phyloP scores from a whole-genome alignment of 1,140 invertebrate genomes.

The Tetragnatha versicolor region DNA sequence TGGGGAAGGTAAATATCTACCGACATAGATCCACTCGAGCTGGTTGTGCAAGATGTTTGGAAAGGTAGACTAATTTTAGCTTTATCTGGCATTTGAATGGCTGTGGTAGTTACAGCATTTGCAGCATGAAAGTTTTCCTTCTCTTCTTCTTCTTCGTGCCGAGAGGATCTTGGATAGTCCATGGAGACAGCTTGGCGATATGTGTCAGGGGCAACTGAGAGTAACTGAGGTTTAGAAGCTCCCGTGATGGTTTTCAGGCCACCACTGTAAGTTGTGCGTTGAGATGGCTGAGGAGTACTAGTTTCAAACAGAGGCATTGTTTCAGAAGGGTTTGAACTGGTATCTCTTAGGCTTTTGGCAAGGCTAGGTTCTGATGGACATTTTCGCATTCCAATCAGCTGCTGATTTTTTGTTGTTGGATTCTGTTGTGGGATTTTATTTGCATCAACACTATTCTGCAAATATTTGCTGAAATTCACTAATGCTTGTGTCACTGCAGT shows the following conservation, averaged over 20 bases:
- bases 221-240: conserved; percentile 33
- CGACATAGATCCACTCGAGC: conserved; percentile 54
- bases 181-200: conserved; percentile 54
- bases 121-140: conserved; percentile 5
- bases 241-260: conserved; percentile 42
- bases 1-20: conserved; percentile 55
- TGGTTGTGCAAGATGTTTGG: conserved; percentile 44
- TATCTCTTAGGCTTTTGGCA: conserved; percentile 18
- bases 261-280: conserved; percentile 42
- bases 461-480: conserved; percentile 51
- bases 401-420: not conserved
- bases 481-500: conserved; percentile 48
- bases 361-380: conserved; percentile 55
- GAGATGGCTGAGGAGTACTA: conserved; percentile 52
- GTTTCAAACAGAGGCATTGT: conserved; percentile 31
- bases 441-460: conserved; percentile 49
- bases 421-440: conserved; percentile 32
- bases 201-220: conserved; percentile 36
- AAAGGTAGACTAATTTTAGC: not conserved
- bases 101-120: not conserved
- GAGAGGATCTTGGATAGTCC: conserved; percentile 44
- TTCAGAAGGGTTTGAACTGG: conserved; percentile 34
- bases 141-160: conserved; percentile 21
- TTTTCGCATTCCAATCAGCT: conserved; percentile 25
- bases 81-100: conserved; percentile 9